Conservation (phyloP, 2,888 invertebrate genomes). For the Hirudinaria manillensis region DNA sequence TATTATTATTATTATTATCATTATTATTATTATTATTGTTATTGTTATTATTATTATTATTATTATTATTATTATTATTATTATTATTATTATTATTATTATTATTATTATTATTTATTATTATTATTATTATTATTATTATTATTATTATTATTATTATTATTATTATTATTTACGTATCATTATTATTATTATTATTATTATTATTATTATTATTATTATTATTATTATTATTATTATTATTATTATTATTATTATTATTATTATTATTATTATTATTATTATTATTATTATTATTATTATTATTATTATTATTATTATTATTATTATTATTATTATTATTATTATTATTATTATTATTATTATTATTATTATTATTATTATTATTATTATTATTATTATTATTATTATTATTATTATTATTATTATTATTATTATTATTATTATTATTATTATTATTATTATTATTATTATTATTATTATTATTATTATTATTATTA, state of each 20-base stretch:
- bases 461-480: slow-evolving; percentile 7
- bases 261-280: background rate
- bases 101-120: background rate
- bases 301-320: background rate
- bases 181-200: no score
- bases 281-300: background rate
- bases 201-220: background rate
- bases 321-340: background rate
- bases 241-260: background rate
- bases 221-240: background rate
- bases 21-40: no score
- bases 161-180: no score
- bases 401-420: no score
- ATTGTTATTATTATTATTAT: no score
- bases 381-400: background rate
- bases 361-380: background rate
- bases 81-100: background rate
- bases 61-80: background rate
- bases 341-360: background rate
- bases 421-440: background rate
- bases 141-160: background rate
- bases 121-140: background rate
- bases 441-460: slow-evolving; percentile 3
- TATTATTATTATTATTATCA: background rate
- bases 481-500: slow-evolving; percentile 7